Base-by-base conservation (phyloP, 2,888 invertebrate genomes). In the Ormyrus nitidulus region DNA sequence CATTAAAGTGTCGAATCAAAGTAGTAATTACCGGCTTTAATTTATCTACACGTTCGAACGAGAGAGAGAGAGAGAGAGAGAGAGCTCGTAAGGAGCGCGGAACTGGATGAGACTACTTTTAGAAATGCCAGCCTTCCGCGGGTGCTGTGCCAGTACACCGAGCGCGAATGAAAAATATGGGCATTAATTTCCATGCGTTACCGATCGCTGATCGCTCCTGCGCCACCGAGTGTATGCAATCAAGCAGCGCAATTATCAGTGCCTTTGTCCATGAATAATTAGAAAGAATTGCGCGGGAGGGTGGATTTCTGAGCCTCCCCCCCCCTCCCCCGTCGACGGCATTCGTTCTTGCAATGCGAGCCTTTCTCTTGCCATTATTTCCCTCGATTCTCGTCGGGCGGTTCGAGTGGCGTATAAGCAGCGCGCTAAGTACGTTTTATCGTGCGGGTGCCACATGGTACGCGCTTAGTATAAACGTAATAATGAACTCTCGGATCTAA, bases 181-280 rank as follows among this genome's bases (percentile, higher is more conserved):
- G 84, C 85, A 85, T 86, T 86, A 82, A 86, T 87, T 87, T 86
- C 86, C 87, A 88, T 87, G 83, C 83, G 84, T 85, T 85, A 84
- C 73, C 68, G 79, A 84, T 83, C 83, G 82, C 83, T 84, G 86
- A 86, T 87, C 84, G 84, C 85, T 61, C 4, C 11, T 5, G 19
- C 49, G 10, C 19, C 85, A 85, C 85, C 85, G 88, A 85, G 86
- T 87, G 86, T 87, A 85, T 86, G 88, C 88, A 87, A 88, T 88
- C 88, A 88, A 88, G 88, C 88, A 85, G 86, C 85, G 86, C 87
- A 88, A 87, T 88, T 88, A 88, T 88, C 88, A 85, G 84, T 85
- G 86, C 86, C 87, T 88, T 88, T 88, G 88, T 88, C 87, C 87
- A 87, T 88, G 88, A 88, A 88, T 88, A 88, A 88, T 88, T 87